Conservation (phyloP, 2,797 vertebrate genomes). For the Arvicola amphibius region DNA sequence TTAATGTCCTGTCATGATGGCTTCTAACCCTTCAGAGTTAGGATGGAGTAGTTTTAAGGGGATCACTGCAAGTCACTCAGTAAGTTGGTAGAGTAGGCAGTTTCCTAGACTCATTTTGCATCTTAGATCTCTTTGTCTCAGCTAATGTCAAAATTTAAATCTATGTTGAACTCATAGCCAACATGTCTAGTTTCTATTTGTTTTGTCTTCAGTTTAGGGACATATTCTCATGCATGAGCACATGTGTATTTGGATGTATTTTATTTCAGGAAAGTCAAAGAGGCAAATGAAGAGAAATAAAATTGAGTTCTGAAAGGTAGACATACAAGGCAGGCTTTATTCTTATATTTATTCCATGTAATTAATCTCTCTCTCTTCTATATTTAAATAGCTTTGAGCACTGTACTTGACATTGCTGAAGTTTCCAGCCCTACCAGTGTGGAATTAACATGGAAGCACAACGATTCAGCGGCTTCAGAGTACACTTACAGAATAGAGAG, state of each 20-base stretch:
- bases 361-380: background rate
- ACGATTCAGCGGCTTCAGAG: accelerated
- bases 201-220: background rate
- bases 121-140: background rate
- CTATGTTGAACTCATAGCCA: background rate
- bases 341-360: background rate
- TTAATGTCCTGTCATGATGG: background rate
- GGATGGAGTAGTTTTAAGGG: background rate
- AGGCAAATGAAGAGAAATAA: background rate
- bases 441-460: background rate
- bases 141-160: background rate
- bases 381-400: slow-evolving; percentile 52
- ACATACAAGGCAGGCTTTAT: background rate
- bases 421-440: slow-evolving; percentile 3
- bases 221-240: background rate
- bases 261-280: background rate
- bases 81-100: background rate
- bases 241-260: background rate
- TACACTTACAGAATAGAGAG: accelerated
- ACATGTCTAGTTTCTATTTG: background rate
- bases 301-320: background rate
- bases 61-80: background rate
- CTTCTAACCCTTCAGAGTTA: background rate
- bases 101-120: background rate
- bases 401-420: background rate